Base-by-base conservation (phyloP, 2,113 vertebrate species). In the Sander vitreus region DNA sequence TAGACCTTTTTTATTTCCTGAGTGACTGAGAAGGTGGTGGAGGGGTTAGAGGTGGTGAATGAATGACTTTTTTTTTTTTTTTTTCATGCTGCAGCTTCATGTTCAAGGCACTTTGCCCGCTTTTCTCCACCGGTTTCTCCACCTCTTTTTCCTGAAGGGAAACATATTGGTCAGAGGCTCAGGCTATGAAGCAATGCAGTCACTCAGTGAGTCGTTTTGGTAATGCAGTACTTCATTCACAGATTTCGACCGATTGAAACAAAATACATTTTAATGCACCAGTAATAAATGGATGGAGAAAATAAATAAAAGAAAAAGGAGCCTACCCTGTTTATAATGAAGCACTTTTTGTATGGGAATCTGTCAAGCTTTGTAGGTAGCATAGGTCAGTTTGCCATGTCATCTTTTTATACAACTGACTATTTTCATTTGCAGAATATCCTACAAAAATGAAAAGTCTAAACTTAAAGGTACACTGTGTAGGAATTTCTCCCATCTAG, bases 21-120 rank as follows among this genome's bases (percentile, higher is more conserved):
- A 65, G 70, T 75, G 71, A 59, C 71, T 18, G 60, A 66, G 57
- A 33, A 62, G 27, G 12, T 16, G 45, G 12, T 43, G 48, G 64
- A 68, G 39, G 18, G 25, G 27, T 25, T 27, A 21, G 74, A 55
- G 55, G 48, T 63, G 55, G 18, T 64, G 64, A 74, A 58, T 47
- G 25, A 25, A 5, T 58, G 36, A 36, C 47, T 15, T 6, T 33
- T 18, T 30, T 14, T 60, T 15, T 6, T 33, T 18, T 30, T 14
- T 60, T 3, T 39, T 65, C 21, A 64, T 36, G 16, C n/a, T 39
- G 3, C 10, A 33, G 7, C 12, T 62, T 63, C n/a, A 69, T n/a
- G 11, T 5, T 63, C 12, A 23, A 63, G 23, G 13, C 6, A 51
- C 12, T 47, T 51, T 36, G 6, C 33, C 33, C 1, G 9, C 9